phyloP scores from a whole-genome alignment of 2,888 invertebrate species.

The Cylindroiulus punctatus region DNA sequence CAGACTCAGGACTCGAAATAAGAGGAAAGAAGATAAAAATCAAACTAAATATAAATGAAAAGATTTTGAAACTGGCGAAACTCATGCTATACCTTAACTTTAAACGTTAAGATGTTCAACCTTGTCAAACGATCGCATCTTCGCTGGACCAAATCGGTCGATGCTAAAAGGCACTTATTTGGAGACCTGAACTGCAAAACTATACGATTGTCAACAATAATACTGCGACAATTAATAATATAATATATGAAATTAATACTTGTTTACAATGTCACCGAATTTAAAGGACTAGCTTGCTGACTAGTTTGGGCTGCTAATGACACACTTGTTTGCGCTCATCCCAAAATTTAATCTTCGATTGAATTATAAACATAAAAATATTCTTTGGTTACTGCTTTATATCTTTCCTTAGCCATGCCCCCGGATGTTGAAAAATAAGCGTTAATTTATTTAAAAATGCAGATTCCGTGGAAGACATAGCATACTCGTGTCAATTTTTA shows the following conservation, averaged over 20 bases:
- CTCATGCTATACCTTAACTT: neutral
- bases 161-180: neutral
- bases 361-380: neutral
- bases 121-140: neutral
- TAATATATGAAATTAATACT: neutral
- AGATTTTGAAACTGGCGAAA: too few species aligned
- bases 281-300: neutral
- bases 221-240: conserved; percentile 26
- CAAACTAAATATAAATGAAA: neutral
- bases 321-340: neutral
- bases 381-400: neutral
- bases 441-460: neutral
- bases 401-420: neutral
- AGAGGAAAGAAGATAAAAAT: neutral
- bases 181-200: conserved; percentile 42
- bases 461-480: neutral
- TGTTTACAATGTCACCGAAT: neutral
- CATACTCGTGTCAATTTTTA: neutral
- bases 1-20: conserved; percentile 45
- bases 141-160: neutral
- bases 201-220: neutral
- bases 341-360: neutral
- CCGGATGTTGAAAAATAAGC: neutral
- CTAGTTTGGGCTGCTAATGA: conserved; percentile 5
- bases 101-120: neutral